phyloP scores from a whole-genome alignment of 2,888 invertebrate species.

The Noctua janthina region DNA sequence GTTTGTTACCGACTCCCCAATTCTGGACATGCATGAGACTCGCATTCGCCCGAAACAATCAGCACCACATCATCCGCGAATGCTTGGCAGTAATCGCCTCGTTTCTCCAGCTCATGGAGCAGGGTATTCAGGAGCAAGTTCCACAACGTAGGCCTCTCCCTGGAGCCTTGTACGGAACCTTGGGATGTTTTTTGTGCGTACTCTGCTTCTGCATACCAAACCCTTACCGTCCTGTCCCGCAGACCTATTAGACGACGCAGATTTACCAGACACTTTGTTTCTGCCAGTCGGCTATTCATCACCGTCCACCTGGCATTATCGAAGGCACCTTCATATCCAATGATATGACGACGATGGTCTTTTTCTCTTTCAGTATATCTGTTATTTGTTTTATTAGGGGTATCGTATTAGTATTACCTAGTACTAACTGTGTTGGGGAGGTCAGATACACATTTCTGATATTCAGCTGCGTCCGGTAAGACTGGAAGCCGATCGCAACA shows the following conservation, averaged over 20 bases:
- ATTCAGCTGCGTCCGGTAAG: background rate
- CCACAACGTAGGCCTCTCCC: no score
- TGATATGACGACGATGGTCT: background rate
- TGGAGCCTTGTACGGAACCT: no score
- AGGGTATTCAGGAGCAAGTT: no score
- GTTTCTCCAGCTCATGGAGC: no score
- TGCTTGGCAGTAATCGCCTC: no score
- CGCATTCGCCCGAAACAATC: no score
- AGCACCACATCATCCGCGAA: no score
- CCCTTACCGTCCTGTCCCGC: background rate
- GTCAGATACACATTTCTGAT: background rate
- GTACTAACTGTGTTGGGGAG: background rate
- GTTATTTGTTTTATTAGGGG: no score
- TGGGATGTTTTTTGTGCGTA: background rate
- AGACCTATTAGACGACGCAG: background rate
- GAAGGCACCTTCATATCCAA: background rate
- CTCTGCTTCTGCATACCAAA: background rate
- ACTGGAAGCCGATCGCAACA: background rate
- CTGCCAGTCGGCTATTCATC: background rate
- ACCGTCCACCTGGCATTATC: background rate
- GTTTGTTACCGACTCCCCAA: no score
- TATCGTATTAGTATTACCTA: background rate
- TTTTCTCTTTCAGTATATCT: background rate
- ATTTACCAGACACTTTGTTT: background rate
- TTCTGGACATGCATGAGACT: no score